Conservation (phyloP, 2,888 invertebrate genomes). For the Dione vanillae region DNA sequence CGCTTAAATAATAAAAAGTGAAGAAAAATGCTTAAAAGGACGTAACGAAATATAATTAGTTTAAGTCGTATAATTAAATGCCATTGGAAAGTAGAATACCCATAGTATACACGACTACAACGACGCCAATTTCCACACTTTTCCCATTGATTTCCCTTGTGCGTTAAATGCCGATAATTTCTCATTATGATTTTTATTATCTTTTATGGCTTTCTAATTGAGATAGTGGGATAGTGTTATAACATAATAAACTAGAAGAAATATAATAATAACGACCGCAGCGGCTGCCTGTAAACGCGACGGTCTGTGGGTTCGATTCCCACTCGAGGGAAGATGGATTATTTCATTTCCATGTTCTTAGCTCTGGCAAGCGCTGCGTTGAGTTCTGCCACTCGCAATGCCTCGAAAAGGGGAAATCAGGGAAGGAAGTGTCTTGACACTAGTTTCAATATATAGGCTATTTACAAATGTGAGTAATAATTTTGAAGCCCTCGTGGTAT, state of each 20-base stretch:
- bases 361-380: too few species aligned
- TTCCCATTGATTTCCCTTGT: slow-evolving; percentile 33
- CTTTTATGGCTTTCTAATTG: not conserved
- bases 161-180: slow-evolving; percentile 2
- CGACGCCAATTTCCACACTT: slow-evolving; percentile 29
- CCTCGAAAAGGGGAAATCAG: too few species aligned
- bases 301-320: too few species aligned
- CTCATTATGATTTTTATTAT: not conserved
- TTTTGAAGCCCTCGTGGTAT: too few species aligned
- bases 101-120: slow-evolving; percentile 20
- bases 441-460: too few species aligned
- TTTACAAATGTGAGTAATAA: too few species aligned
- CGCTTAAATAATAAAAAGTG: not conserved
- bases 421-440: too few species aligned
- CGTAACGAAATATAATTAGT: slow-evolving; percentile 6
- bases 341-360: too few species aligned
- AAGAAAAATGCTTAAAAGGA: not conserved
- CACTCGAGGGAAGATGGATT: too few species aligned
- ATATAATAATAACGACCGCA: too few species aligned
- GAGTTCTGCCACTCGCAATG: too few species aligned
- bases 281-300: too few species aligned
- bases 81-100: slow-evolving; percentile 3
- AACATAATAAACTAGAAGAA: not conserved
- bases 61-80: slow-evolving; percentile 19
- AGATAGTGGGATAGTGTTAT: not conserved